These are phyloP conservation scores for Agrilus cyanescens DNA, from an alignment of 2,888 invertebrate genomes.

Conservation along the genomic window DNA sequence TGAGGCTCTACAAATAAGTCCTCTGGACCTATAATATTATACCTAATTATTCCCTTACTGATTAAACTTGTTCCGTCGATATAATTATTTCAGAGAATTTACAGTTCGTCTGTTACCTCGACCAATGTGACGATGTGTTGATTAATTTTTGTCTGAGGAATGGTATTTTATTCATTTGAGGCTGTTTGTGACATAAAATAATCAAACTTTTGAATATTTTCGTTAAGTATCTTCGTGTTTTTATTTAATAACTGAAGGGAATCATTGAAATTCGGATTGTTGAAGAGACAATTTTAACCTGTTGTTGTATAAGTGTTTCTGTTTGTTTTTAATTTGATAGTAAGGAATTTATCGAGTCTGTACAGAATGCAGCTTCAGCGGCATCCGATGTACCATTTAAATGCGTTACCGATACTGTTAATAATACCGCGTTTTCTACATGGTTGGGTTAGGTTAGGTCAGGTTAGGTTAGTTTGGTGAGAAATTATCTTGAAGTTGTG, in stretches of 20 bases:
- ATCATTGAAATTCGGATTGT: constrained; percentile 15
- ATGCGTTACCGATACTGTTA: too few species aligned
- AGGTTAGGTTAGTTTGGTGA: not conserved
- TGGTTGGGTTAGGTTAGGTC: too few species aligned
- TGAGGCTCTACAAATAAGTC: not conserved
- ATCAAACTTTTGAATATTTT: not conserved
- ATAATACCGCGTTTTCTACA: constrained; percentile 5
- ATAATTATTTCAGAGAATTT: not conserved
- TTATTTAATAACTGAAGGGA: constrained; percentile 11
- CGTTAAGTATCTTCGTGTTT: constrained; percentile 1
- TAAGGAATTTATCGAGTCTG: constrained; percentile 11
- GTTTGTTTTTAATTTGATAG: constrained; percentile 12
- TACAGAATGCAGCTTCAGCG: constrained; percentile 14
- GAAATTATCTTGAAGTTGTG: not conserved
- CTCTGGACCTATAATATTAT: not conserved
- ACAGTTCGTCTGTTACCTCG: not conserved
- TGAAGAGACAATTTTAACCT: constrained; percentile 16
- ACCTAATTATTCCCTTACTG: too few species aligned
- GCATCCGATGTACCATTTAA: constrained; percentile 14
- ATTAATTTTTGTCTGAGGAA: not conserved
- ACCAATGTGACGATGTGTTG: not conserved
- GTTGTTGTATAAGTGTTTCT: constrained; percentile 16
- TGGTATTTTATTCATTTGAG: not conserved
- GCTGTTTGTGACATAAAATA: too few species aligned
- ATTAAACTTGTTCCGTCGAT: not conserved